phyloP scores from a whole-genome alignment of 92 coral and sea anemone species.

The Epizoanthus stellaris region DNA sequence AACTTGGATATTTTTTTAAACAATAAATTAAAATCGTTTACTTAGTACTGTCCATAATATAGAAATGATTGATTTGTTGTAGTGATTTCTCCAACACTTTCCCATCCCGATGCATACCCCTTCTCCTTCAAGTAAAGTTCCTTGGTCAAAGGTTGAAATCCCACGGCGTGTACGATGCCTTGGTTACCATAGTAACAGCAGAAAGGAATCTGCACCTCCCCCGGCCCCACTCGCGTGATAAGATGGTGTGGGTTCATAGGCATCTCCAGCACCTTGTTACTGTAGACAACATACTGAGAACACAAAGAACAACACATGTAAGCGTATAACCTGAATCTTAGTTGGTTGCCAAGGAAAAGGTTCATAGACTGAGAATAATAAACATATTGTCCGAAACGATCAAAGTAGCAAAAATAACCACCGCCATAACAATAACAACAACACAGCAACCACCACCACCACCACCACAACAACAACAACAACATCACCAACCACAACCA shows the following conservation, averaged over 20 bases:
- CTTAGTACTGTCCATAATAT: too few relatives aligned
- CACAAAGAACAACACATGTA: background rate
- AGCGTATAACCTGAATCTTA: background rate
- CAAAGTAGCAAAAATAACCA: too few relatives aligned
- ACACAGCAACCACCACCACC: too few relatives aligned
- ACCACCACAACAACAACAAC: too few relatives aligned
- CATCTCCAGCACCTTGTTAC: constrained; percentile 81
- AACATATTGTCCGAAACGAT: too few relatives aligned
- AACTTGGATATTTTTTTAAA: too few relatives aligned
- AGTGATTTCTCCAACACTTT: background rate
- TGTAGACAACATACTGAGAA: constrained; percentile 64
- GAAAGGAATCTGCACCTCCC: constrained; percentile 84
- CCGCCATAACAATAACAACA: too few relatives aligned
- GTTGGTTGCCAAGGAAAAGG: background rate
- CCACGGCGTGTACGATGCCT: constrained; percentile 80
- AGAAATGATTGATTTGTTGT: too few relatives aligned
- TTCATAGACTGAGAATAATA: background rate
- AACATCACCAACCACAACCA: too few relatives aligned
- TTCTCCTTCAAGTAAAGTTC: constrained; percentile 78
- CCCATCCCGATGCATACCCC: constrained; percentile 57
- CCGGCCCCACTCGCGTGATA: constrained; percentile 82
- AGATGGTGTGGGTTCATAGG: constrained; percentile 62
- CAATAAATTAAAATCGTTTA: too few relatives aligned
- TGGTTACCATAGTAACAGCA: constrained; percentile 87
- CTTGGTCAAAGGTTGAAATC: constrained; percentile 76